Evolutionary conservation across 2,113 vertebrate genomes (phyloP).

Genomic region (Brienomyrus brachyistius): DNA sequence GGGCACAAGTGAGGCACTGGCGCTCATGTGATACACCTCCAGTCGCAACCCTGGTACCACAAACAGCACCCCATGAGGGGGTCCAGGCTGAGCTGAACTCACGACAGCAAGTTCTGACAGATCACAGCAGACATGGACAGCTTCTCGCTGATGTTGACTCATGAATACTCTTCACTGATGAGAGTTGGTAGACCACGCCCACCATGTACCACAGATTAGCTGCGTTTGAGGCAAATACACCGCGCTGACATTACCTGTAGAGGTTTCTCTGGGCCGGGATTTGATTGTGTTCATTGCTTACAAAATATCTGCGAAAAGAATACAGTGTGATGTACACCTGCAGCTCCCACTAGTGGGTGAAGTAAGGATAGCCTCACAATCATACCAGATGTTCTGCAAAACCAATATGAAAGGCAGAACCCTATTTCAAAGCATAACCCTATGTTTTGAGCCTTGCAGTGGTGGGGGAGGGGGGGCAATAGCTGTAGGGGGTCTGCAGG

Average conservation of each 20-base stretch:
- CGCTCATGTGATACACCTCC: constrained; percentile 28
- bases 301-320: constrained; percentile 71
- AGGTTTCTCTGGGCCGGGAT: constrained; percentile 84
- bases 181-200: neutral
- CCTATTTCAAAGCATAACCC: neutral
- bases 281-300: constrained; percentile 70
- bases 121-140: neutral
- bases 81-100: neutral
- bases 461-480: no score
- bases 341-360: neutral
- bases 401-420: neutral
- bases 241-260: constrained; percentile 68
- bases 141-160: neutral
- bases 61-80: neutral
- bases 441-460: neutral
- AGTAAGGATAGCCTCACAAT: neutral
- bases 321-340: neutral
- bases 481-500: neutral
- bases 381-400: neutral
- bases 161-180: neutral
- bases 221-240: neutral
- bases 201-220: neutral
- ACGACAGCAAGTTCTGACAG: neutral
- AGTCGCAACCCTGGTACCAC: constrained; percentile 55
- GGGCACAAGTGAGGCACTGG: constrained; percentile 74